These are phyloP conservation scores for Serinus canaria DNA, from an alignment of 2,113 vertebrate genomes.

Conservation along the genomic window DNA sequence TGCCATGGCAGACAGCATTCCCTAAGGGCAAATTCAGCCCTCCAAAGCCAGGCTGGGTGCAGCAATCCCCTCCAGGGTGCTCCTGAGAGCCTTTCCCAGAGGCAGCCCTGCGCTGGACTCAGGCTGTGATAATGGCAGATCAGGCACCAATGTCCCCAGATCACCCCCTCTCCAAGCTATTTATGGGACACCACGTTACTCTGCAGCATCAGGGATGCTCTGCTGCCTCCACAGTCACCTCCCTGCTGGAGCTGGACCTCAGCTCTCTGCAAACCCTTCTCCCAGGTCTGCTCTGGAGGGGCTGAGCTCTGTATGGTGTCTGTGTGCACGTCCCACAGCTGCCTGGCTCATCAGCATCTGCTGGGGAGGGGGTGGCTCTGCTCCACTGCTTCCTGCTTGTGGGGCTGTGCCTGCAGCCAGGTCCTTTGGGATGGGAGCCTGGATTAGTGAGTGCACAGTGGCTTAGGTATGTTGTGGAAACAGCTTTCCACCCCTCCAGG, in stretches of 20 bases:
- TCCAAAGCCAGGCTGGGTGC: not conserved
- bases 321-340: not conserved
- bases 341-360: not conserved
- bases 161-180: not conserved
- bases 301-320: not conserved
- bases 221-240: not conserved
- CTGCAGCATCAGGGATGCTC: not conserved
- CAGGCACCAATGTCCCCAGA: not conserved
- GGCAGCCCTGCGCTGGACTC: not conserved
- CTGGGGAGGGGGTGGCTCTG: not conserved
- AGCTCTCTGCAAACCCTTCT: not conserved
- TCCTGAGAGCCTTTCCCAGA: not conserved
- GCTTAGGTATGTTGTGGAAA: not conserved
- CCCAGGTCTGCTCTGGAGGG: not conserved
- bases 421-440: not conserved
- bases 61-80: rapidly evolving
- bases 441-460: rapidly evolving
- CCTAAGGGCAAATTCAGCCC: not conserved
- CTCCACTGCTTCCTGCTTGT: rapidly evolving
- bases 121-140: not conserved
- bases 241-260: not conserved
- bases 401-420: not conserved
- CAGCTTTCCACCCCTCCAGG: not conserved
- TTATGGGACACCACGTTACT: not conserved
- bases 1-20: not conserved